These are phyloP conservation scores for Tokudaia muenninki DNA, from an alignment of 2,797 vertebrate species.

Conservation along the genomic window DNA sequence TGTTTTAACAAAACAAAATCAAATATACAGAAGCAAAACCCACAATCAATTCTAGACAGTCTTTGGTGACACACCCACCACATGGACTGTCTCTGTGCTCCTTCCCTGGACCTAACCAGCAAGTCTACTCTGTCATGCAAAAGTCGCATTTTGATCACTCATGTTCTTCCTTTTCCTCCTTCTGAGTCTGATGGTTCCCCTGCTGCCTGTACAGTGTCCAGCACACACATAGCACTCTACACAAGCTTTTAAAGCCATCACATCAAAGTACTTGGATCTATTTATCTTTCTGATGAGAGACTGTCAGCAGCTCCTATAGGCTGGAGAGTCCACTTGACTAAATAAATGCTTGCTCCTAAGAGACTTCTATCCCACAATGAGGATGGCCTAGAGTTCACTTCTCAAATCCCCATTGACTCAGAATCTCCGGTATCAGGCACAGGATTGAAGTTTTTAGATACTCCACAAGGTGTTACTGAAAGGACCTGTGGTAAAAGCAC, in stretches of 20 bases:
- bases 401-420: background rate
- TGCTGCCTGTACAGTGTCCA: accelerated
- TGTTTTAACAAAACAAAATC: background rate
- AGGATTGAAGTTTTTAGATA: background rate
- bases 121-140: background rate
- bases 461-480: background rate
- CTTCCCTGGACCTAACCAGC: background rate
- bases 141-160: accelerated
- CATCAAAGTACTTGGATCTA: too few relatives aligned
- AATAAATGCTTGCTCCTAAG: background rate
- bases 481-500: background rate
- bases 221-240: accelerated
- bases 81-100: accelerated
- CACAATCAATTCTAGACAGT: background rate
- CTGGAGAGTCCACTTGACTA: background rate
- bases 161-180: background rate
- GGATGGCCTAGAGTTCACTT: background rate
- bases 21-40: background rate
- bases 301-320: background rate
- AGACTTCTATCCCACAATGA: background rate
- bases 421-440: background rate
- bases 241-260: background rate
- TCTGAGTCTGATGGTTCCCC: accelerated
- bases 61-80: background rate
- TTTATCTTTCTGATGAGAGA: background rate